A percentile compares a stretch with the other conserved stretches of the same genome.
Conservation (phyloP, 2,888 invertebrate species). For the Lissocephala sabroskyi region DNA sequence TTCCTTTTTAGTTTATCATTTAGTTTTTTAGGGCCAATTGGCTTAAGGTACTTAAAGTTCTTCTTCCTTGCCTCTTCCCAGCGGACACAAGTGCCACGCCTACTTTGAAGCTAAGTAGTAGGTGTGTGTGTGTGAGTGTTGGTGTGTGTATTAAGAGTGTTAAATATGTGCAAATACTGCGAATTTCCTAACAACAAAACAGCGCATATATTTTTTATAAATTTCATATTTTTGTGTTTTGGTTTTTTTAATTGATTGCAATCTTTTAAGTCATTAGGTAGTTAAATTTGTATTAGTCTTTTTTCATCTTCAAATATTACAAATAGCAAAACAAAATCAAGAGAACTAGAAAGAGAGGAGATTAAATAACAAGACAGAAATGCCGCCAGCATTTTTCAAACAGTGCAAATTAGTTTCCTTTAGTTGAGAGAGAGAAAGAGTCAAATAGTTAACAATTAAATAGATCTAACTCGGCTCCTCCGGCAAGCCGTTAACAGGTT, state of each 20-base stretch:
- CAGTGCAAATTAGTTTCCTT: conserved; percentile 33
- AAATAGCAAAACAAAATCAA: conserved; percentile 8
- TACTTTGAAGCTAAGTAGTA: conserved; percentile 4
- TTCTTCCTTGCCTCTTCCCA: conserved; percentile 29
- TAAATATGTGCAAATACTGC: conserved; percentile 55
- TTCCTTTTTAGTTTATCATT: too few species aligned
- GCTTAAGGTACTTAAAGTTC: conserved; percentile 72
- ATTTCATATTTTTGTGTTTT: conserved; percentile 3
- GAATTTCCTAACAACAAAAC: conserved; percentile 36
- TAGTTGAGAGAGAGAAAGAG: too few species aligned
- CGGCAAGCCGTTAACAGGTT: conserved; percentile 23
- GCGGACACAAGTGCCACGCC: conserved; percentile 29
- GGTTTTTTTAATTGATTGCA: conserved; percentile 53
- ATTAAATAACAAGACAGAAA: conserved; percentile 8
- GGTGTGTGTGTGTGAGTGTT: conserved; percentile 13
- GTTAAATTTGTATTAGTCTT: conserved; percentile 43
- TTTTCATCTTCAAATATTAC: conserved; percentile 31
- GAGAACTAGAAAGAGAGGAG: too few species aligned
- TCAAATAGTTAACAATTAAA: conserved; percentile 32
- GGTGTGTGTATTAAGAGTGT: conserved; percentile 11
- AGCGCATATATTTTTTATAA: conserved; percentile 31
- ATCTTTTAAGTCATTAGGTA: conserved; percentile 57
- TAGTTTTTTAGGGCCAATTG: conserved; percentile 70
- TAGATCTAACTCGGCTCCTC: conserved; percentile 16
- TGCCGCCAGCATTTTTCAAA: conserved; percentile 27